Evolutionary conservation across 1,140 invertebrate genomes (phyloP).

Genomic region (Metaphire vulgaris): DNA sequence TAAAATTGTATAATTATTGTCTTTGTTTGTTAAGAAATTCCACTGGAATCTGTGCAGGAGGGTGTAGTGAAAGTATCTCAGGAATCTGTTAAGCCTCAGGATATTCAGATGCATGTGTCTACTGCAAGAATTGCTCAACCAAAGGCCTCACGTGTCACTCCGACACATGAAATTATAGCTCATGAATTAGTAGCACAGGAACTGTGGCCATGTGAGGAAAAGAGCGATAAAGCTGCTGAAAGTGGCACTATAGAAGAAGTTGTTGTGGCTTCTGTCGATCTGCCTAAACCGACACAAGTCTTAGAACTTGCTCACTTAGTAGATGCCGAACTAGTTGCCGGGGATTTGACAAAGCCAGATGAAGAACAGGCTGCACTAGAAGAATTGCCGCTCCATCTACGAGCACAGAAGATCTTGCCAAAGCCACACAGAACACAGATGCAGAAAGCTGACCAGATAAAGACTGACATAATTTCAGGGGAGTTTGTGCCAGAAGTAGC

Average conservation of each 20-base stretch:
- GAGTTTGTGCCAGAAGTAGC: slow-evolving; percentile 1
- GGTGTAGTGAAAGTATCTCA: slow-evolving; percentile 13
- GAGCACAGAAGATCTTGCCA: neutral
- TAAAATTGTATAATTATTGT: neutral
- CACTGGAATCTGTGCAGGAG: slow-evolving; percentile 12
- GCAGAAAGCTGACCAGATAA: slow-evolving; percentile 3
- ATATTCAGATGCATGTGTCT: slow-evolving; percentile 31
- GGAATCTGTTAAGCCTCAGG: slow-evolving; percentile 28
- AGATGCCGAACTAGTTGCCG: slow-evolving; percentile 37
- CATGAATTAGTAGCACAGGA: slow-evolving; percentile 38
- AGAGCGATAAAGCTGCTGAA: slow-evolving; percentile 23
- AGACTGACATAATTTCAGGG: slow-evolving; percentile 8
- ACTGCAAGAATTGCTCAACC: slow-evolving; percentile 15
- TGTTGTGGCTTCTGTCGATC: slow-evolving; percentile 37
- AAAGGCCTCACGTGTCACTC: slow-evolving; percentile 39
- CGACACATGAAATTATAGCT: slow-evolving; percentile 35
- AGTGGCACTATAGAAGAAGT: slow-evolving; percentile 35
- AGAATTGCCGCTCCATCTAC: slow-evolving; percentile 1
- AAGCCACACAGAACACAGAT: slow-evolving; percentile 36
- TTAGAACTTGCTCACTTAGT: slow-evolving; percentile 33
- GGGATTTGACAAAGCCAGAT: slow-evolving; percentile 33
- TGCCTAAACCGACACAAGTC: slow-evolving; percentile 27
- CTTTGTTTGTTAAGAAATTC: slow-evolving; percentile 16
- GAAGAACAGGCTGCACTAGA: slow-evolving; percentile 7
- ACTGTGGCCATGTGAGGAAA: slow-evolving; percentile 31